A percentile compares a stretch with the other conserved stretches of the same genome.
Conservation (phyloP, 2,113 vertebrate genomes). For the Brachyhypopomus gauderio region DNA sequence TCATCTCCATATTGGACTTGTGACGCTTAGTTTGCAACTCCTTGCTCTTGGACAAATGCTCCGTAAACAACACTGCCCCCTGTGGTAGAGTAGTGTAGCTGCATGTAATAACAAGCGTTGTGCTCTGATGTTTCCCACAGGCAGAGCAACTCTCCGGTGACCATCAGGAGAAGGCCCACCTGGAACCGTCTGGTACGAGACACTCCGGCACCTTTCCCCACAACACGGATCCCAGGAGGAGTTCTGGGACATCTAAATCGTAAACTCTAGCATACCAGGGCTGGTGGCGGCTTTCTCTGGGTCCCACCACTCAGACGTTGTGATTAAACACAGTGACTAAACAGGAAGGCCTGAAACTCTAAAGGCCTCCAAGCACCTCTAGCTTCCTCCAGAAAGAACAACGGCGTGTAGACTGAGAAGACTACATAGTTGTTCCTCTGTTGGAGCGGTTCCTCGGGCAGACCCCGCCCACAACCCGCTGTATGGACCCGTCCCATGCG, state of each 20-base stretch:
- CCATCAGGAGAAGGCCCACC: constrained; percentile 87
- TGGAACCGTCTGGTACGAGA: constrained; percentile 87
- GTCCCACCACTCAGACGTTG: no score
- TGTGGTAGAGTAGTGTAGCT: neutral
- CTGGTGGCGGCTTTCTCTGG: no score
- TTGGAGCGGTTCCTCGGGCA: no score
- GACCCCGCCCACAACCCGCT: no score
- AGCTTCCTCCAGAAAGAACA: no score
- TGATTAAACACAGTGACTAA: no score
- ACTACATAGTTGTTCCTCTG: no score
- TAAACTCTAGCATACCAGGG: neutral
- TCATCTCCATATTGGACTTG: neutral
- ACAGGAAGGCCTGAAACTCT: no score
- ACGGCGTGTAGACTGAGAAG: no score
- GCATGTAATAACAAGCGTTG: neutral
- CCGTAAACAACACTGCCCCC: neutral
- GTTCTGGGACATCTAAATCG: neutral
- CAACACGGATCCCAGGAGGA: neutral
- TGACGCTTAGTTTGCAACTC: no score
- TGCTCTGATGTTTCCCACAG: constrained; percentile 66
- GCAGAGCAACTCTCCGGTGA: constrained; percentile 89
- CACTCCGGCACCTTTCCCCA: constrained; percentile 6
- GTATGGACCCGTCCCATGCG: no score
- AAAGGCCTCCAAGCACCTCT: no score
- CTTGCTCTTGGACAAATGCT: neutral